These are phyloP conservation scores for Coregonus clupeaformis DNA, from an alignment of 2,113 vertebrate genomes.

Conservation along the genomic window DNA sequence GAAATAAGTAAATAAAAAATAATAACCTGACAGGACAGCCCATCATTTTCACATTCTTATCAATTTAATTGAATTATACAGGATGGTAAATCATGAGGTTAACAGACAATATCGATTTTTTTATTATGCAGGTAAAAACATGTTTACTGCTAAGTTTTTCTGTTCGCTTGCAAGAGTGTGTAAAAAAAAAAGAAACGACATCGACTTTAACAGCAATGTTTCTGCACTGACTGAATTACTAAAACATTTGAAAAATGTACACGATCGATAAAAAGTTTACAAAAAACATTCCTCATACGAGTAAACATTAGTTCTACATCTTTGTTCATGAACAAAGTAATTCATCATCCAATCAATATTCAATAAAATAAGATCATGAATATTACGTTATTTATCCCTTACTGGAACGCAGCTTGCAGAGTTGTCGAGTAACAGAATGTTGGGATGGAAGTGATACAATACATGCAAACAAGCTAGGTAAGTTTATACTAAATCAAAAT, in stretches of 20 bases:
- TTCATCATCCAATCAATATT: too few species aligned
- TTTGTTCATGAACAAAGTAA: not conserved
- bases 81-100: not conserved
- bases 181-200: too few species aligned
- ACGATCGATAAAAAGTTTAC: not conserved
- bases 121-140: not conserved
- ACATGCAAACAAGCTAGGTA: not conserved
- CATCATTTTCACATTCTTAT: constrained; percentile 21
- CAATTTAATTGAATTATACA: constrained; percentile 34
- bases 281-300: not conserved
- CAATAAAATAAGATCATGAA: not conserved
- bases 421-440: not conserved
- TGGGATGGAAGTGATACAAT: not conserved
- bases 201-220: too few species aligned
- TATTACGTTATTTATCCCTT: not conserved
- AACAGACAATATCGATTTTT: not conserved
- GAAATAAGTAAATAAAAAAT: too few species aligned
- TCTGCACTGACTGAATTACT: not conserved
- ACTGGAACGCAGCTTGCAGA: not conserved
- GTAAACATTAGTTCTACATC: not conserved
- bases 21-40: not conserved
- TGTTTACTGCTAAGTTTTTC: too few species aligned
- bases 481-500: not conserved
- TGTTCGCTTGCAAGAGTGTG: too few species aligned
- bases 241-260: not conserved